These are phyloP conservation scores for Phalacrocorax brasilianus DNA, from an alignment of 2,113 vertebrate species.

Conservation along the genomic window DNA sequence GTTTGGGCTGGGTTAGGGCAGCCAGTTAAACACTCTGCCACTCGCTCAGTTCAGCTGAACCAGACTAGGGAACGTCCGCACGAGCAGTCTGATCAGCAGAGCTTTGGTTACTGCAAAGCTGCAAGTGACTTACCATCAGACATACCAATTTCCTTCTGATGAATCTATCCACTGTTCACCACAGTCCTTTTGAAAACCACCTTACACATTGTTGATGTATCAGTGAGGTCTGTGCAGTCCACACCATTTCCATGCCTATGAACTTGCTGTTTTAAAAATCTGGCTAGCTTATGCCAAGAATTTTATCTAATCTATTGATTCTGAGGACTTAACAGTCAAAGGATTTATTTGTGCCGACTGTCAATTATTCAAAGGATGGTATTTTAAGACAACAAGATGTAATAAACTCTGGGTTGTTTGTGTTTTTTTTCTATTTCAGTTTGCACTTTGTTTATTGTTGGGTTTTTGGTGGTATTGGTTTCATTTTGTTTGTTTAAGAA, in stretches of 20 bases:
- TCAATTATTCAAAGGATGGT: background rate
- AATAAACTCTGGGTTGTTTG: background rate
- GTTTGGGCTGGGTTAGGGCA: too few species aligned
- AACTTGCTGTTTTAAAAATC: background rate
- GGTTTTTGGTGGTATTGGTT: background rate
- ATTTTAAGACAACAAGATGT: background rate
- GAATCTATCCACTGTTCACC: background rate
- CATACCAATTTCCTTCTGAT: background rate
- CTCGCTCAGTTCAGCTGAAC: background rate
- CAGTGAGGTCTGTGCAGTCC: background rate
- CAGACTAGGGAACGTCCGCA: background rate
- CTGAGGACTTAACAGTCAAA: background rate
- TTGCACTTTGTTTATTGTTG: background rate
- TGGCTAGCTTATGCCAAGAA: background rate
- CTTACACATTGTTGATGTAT: background rate
- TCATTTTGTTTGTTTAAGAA: background rate
- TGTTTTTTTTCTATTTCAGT: background rate
- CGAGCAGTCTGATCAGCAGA: accelerated
- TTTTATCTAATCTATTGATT: background rate
- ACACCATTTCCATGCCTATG: background rate
- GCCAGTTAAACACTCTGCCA: background rate
- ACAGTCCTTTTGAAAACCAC: background rate
- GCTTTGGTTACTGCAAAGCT: background rate
- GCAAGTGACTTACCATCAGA: background rate
- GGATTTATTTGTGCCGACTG: background rate